Percentiles rank a stretch among this genome's conserved stretches.
phyloP scores from a whole-genome alignment of 2,113 vertebrate genomes.

The Lonchura striata region DNA sequence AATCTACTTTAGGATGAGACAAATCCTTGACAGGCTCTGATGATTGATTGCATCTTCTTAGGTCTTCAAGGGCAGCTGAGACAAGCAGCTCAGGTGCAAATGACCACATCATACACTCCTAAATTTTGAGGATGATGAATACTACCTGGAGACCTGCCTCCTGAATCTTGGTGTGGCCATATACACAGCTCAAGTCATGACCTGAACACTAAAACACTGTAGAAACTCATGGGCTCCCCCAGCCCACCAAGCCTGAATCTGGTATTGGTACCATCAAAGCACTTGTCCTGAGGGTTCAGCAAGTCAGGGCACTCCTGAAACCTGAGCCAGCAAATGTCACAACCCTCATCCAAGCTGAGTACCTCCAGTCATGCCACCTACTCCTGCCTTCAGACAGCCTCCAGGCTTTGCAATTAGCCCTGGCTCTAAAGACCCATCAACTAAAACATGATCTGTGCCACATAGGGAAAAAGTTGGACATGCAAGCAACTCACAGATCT shows the following conservation, averaged over 20 bases:
- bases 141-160: background rate
- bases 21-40: background rate
- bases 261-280: background rate
- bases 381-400: background rate
- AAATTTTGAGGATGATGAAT: background rate
- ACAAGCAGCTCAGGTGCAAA: background rate
- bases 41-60: background rate
- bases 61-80: background rate
- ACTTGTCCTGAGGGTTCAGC: fast-evolving
- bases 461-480: background rate
- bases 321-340: background rate
- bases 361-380: background rate
- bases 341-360: background rate
- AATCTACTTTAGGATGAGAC: background rate
- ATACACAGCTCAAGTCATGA: background rate
- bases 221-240: background rate
- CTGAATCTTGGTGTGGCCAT: background rate
- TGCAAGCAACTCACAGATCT: background rate
- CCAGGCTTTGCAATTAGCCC: background rate
- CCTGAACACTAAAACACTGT: background rate
- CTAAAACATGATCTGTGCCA: background rate
- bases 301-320: background rate
- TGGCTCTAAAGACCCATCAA: background rate
- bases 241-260: background rate
- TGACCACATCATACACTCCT: background rate